Base-by-base conservation (phyloP, 2,113 vertebrate species). In the Irena cyanogastra region DNA sequence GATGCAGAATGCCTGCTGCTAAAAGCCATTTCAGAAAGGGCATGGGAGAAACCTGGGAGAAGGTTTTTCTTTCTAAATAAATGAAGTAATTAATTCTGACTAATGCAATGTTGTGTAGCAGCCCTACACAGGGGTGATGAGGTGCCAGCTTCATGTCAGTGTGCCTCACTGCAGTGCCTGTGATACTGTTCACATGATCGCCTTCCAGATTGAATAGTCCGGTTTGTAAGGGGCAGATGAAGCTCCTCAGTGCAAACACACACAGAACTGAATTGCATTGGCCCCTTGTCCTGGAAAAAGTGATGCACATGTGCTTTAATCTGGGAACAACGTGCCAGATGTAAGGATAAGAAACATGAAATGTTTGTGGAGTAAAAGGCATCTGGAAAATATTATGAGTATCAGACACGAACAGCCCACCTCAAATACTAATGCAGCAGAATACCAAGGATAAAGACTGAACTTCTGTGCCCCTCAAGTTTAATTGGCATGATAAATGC, bases 31-130 rank as follows among this genome's bases (percentile, higher is more conserved):
- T 76, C 74, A 92, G 69, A 92, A 95, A 89, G 53, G 37, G 59
- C 86, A 95, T 92, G 88, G 88, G 86, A 94, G 86, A 95, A 95
- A 94, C 47, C 18, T 56, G 47, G 26, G 33, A 94, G 65, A 84
- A 65, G 41, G 8, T 31, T 92, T 93, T 95, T 93, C 61, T 71
- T 88, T 93, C 54, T 84, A 72, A 90, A 76, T 74, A 89, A 91
- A 93, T 92, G 35, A 92, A 85, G 77, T 68, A 41, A 95, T 94
- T 90, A 87, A 83, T 91, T 79, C 44, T 87, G 69, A 88, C 60
- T 92, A 94, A 84, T 90, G 49, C 45, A 79, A 7, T 56, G 27
- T n/a, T 79, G 49, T 2, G 2, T 16, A 65, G 86, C 82, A 92
- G 92, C 57, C 24, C 35, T 41, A 10, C 22, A 65, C 26, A 84